Evolutionary conservation across 2,113 vertebrate species (phyloP).

Genomic region (Bubo blakistoni): DNA sequence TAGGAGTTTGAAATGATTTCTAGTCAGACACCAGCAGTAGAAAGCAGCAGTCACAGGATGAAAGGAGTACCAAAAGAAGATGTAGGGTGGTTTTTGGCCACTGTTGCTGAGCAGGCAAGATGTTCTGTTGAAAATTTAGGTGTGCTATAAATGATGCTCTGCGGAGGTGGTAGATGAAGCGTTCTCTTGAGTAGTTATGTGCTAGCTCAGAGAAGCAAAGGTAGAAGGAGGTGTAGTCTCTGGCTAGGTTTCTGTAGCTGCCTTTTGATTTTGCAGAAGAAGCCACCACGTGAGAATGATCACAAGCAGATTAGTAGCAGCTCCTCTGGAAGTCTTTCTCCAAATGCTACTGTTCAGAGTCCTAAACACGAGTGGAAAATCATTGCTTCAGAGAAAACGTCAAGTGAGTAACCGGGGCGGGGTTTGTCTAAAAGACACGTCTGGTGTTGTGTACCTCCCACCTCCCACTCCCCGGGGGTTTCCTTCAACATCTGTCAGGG

Average conservation of each 20-base stretch:
- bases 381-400: conserved; percentile 96
- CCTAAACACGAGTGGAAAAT: conserved; percentile 98
- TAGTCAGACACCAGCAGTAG: neutral
- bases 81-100: neutral
- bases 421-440: neutral
- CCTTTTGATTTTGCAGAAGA: conserved; percentile 98
- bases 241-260: conserved; percentile 88
- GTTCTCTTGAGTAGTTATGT: neutral
- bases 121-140: neutral
- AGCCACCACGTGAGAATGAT: conserved; percentile 91
- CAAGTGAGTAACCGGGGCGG: conserved; percentile 82
- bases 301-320: conserved; percentile 93
- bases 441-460: neutral
- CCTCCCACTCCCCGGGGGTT: neutral
- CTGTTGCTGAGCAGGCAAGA: neutral
- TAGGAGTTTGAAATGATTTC: neutral
- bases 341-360: conserved; percentile 83
- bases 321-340: conserved; percentile 89
- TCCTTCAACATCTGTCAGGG: neutral
- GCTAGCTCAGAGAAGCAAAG: conserved; percentile 50
- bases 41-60: neutral
- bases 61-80: neutral
- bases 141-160: conserved; percentile 6
- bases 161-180: neutral
- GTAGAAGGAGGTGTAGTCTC: conserved; percentile 47